Percentiles rank a stretch among this genome's conserved stretches.
Conservation (phyloP, 1,140 invertebrate genomes). For the Calliphora vicina region DNA sequence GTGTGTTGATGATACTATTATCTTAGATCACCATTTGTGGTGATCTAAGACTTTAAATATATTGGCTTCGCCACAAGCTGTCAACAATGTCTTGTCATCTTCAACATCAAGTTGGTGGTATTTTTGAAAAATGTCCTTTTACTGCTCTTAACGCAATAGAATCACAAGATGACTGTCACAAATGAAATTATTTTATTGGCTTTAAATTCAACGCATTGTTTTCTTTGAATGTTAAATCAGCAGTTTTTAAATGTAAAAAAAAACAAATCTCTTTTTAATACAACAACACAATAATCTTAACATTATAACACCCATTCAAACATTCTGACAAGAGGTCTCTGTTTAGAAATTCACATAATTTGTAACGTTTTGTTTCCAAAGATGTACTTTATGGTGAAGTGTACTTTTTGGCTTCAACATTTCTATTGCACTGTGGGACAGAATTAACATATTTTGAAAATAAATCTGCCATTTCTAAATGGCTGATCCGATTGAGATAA, state of each 20-base stretch:
- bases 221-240: constrained; percentile 19
- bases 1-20: constrained; percentile 62
- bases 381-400: no score
- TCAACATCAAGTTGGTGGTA: neutral
- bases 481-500: no score
- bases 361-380: neutral
- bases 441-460: no score
- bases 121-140: constrained; percentile 25
- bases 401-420: no score
- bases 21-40: constrained; percentile 54
- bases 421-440: neutral
- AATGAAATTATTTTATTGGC: constrained; percentile 62
- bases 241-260: neutral
- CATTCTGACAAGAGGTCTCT: neutral
- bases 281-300: constrained; percentile 7
- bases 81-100: constrained; percentile 40
- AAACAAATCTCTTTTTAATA: neutral
- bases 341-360: neutral
- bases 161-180: neutral
- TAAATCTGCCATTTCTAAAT: no score
- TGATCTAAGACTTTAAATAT: neutral
- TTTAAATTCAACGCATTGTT: constrained; percentile 47
- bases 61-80: constrained; percentile 44
- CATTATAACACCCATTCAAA: neutral
- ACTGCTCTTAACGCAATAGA: neutral